phyloP scores from a whole-genome alignment of 1,140 invertebrate genomes.

The Drosophila insularis region DNA sequence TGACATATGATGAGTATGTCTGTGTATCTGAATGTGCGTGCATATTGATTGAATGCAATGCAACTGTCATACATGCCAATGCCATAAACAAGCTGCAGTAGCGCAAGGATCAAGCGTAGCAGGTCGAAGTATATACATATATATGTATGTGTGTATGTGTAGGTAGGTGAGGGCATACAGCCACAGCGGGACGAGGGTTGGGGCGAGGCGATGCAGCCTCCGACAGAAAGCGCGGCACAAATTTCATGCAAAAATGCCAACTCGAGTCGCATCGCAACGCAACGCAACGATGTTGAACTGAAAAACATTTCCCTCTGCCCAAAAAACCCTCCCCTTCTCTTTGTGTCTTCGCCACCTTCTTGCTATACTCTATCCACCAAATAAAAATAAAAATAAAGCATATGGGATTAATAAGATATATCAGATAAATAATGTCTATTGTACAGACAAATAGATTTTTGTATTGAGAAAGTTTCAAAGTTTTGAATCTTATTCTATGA shows the following conservation, averaged over 20 bases:
- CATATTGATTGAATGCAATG: conserved; percentile 70
- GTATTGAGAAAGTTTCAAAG: background rate
- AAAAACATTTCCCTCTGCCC: conserved; percentile 9
- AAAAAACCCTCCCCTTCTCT: too few relatives aligned
- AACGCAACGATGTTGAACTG: conserved; percentile 21
- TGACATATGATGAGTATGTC: conserved; percentile 25
- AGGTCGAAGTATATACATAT: conserved; percentile 8
- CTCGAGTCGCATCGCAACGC: conserved; percentile 17
- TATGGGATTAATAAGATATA: background rate
- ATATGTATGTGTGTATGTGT: background rate
- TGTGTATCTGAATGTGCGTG: conserved; percentile 32
- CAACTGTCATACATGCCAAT: conserved; percentile 71
- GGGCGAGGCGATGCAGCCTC: background rate
- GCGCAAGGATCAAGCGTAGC: conserved; percentile 17
- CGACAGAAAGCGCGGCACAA: conserved; percentile 30
- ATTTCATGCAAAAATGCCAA: conserved; percentile 55
- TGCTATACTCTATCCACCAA: background rate
- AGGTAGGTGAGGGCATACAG: background rate
- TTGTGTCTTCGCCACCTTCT: background rate
- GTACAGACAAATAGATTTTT: too few relatives aligned
- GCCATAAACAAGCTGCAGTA: conserved; percentile 64
- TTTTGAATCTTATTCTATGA: background rate
- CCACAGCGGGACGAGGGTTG: background rate
- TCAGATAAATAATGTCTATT: too few relatives aligned
- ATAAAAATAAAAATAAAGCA: background rate